These are phyloP conservation scores for Napeogenes sylphis DNA, from an alignment of 2,888 invertebrate species.

Conservation along the genomic window DNA sequence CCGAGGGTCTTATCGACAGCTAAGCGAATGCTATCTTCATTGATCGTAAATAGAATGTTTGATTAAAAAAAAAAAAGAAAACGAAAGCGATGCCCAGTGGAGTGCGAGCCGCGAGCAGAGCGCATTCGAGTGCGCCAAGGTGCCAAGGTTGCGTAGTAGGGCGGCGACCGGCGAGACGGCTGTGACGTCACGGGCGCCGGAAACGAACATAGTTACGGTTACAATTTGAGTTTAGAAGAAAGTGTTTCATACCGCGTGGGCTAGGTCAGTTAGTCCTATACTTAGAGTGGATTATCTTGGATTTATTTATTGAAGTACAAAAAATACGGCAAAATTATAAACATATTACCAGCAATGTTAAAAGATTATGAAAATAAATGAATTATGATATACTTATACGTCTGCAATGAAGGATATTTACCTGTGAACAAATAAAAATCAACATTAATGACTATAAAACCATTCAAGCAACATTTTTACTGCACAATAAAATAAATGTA, in stretches of 20 bases:
- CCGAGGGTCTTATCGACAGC: too few relatives aligned
- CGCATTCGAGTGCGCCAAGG: conserved; percentile 50
- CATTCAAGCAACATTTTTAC: conserved; percentile 38
- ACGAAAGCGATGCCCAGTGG: conserved; percentile 53
- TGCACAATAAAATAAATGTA: conserved; percentile 35
- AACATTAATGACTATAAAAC: conserved; percentile 37
- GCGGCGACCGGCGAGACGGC: conserved; percentile 69
- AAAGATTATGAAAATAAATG: conserved; percentile 9
- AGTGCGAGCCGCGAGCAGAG: conserved; percentile 34
- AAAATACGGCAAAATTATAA: too few relatives aligned
- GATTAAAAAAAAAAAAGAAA: conserved; percentile 57
- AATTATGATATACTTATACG: conserved; percentile 8
- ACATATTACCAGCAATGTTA: too few relatives aligned
- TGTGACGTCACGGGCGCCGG: conserved; percentile 76
- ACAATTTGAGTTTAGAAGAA: conserved; percentile 76
- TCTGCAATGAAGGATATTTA: conserved; percentile 38
- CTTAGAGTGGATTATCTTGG: conserved; percentile 15
- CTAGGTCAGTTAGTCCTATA: conserved; percentile 64
- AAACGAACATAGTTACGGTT: conserved; percentile 75
- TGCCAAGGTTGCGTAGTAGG: conserved; percentile 56
- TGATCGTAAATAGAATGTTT: conserved; percentile 39
- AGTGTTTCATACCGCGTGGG: conserved; percentile 61
- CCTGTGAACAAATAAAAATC: conserved; percentile 42
- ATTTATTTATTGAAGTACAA: too few relatives aligned
- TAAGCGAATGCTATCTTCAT: conserved; percentile 22